phyloP scores from a whole-genome alignment of 2,113 vertebrate genomes.

The Petrocephalus microphthalmus region DNA sequence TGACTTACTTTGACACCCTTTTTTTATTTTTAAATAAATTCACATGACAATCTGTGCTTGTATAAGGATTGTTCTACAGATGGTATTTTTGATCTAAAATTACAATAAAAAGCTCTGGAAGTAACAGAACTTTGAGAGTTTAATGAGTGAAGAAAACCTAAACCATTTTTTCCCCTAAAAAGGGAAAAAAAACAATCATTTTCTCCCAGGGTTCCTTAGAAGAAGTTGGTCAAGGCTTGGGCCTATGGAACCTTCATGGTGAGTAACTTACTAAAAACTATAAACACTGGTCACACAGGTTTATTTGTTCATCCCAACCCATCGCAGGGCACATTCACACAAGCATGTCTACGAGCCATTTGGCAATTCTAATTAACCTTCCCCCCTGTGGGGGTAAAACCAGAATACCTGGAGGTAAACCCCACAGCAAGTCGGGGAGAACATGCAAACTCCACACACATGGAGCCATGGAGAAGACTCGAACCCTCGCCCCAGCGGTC shows the following conservation, averaged over 20 bases:
- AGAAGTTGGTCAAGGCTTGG: neutral
- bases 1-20: slow-evolving; percentile 61
- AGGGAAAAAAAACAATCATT: neutral
- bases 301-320: neutral
- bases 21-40: slow-evolving; percentile 62
- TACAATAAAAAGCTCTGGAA: slow-evolving; percentile 62
- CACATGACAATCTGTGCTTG: slow-evolving; percentile 65
- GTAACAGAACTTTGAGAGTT: slow-evolving; percentile 25
- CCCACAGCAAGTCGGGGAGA: too few species aligned
- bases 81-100: slow-evolving; percentile 79
- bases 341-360: too few species aligned
- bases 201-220: neutral
- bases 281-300: neutral
- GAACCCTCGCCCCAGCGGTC: too few species aligned
- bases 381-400: too few species aligned
- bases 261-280: neutral
- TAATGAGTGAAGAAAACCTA: neutral
- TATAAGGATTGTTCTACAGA: slow-evolving; percentile 84
- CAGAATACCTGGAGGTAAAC: too few species aligned
- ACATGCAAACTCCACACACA: too few species aligned
- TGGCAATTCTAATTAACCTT: too few species aligned
- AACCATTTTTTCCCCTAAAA: too few species aligned
- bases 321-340: too few species aligned
- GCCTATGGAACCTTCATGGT: neutral
- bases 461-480: too few species aligned